Conservation (phyloP, 1,140 invertebrate species). For the Cotesia typhae region DNA sequence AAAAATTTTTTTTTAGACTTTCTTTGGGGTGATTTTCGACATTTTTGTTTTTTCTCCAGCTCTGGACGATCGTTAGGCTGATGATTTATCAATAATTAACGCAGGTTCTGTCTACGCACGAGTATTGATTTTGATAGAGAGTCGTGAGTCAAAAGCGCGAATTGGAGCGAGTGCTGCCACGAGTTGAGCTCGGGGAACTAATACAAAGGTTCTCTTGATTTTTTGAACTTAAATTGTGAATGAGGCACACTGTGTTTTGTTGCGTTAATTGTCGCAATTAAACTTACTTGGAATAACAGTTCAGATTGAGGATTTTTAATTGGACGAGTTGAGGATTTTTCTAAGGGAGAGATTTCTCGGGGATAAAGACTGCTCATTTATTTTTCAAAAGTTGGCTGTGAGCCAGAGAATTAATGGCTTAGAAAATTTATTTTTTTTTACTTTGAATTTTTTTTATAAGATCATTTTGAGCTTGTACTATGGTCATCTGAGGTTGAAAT, state of each 20-base stretch:
- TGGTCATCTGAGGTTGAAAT: no score
- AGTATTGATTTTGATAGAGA: conserved; percentile 61
- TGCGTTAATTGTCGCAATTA: no score
- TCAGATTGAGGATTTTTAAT: not conserved
- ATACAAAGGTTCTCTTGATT: conserved; percentile 38
- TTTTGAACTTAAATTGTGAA: not conserved
- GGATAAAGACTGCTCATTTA: no score
- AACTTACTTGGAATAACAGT: no score
- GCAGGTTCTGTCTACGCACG: conserved; percentile 47
- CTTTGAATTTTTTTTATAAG: no score
- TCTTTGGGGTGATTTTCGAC: not conserved
- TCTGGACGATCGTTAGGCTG: not conserved
- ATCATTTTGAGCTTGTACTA: no score
- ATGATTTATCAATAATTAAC: not conserved
- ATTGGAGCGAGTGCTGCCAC: conserved; percentile 33
- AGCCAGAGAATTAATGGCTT: no score
- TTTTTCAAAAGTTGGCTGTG: no score
- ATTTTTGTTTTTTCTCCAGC: not conserved
- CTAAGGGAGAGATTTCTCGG: no score
- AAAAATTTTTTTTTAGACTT: not conserved
- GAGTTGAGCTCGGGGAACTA: conserved; percentile 58
- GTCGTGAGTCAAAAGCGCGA: not conserved
- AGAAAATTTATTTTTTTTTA: no score
- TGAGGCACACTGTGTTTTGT: not conserved
- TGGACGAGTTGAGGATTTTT: no score